These are phyloP conservation scores for Anorthoa munda DNA, from an alignment of 2,888 invertebrate genomes.

Conservation along the genomic window DNA sequence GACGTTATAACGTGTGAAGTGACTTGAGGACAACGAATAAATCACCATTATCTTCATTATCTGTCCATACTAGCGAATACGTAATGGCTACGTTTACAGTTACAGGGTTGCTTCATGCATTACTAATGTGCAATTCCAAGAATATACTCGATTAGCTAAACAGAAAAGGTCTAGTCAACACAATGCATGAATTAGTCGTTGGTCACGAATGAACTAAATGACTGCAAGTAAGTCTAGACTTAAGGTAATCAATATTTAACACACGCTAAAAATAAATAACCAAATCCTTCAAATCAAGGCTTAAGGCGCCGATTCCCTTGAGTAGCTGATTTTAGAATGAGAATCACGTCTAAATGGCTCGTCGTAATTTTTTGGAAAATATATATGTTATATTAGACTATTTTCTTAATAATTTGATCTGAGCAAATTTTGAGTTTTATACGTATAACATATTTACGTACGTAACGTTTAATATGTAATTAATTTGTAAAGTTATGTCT, in stretches of 20 bases:
- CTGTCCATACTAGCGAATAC: conserved; percentile 62
- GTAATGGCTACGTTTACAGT: conserved; percentile 61
- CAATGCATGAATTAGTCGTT: conserved; percentile 58
- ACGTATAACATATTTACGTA: too few species aligned
- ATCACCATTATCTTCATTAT: conserved; percentile 69
- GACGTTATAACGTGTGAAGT: conserved; percentile 71
- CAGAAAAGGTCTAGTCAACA: conserved; percentile 60
- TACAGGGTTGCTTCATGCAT: conserved; percentile 62
- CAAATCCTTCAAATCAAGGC: conserved; percentile 8
- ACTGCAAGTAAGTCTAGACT: conserved; percentile 61
- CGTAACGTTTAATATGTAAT: too few species aligned
- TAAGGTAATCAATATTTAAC: conserved; percentile 61
- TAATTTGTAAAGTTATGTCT: too few species aligned
- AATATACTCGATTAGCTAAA: conserved; percentile 55
- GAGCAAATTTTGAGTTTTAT: too few species aligned
- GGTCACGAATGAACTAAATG: conserved; percentile 63
- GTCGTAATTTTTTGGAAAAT: too few species aligned
- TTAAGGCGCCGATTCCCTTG: too few species aligned
- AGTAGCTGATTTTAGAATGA: too few species aligned
- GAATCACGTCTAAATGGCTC: too few species aligned
- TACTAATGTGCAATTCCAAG: conserved; percentile 53
- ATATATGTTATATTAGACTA: too few species aligned
- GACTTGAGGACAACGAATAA: conserved; percentile 66
- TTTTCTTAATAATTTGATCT: too few species aligned
- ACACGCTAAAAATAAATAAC: conserved; percentile 43